Evolutionary conservation across 2,113 vertebrate genomes (phyloP), one percentile per base, ranked within the genome.

Genomic region (Neomonachus schauinslandi): DNA sequence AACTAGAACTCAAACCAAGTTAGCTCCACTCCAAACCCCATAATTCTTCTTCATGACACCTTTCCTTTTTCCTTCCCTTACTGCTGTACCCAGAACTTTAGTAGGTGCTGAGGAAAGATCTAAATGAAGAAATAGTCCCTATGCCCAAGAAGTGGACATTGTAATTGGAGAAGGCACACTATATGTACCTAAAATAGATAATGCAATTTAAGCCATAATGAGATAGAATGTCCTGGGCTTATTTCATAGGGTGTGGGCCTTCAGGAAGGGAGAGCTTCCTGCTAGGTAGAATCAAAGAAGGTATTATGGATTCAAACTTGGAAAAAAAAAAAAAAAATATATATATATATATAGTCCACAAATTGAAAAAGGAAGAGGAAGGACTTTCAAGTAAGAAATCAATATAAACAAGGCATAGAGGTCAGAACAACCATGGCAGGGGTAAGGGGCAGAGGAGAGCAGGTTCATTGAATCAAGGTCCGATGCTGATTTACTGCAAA

Each of bases 211-310:
- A 84, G 21, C 51, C 8, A 12, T 26, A 69, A 24, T 49, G 31
- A 83, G 57, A 69, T 4, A n/a, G 4, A n/a, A 9, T 39, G 46
- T 15, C 53, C 46, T 82, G 74, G 74, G 14, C 26, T 81, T 21
- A 10, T 3, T 1, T 1, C 14, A n/a, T 6, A 7, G 24, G 1
- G 7, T 13, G 2, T 69, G 36, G 19, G 4, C 24, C 26, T 83
- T 65, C 5, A 11, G 19, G 28, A 92, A 67, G 16, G 28, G 26
- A 87, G 49, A n/a, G 21, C 61, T 72, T 91, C 59, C 65, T 61
- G 15, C 77, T 82, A 49, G 39, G 16, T 14, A 63, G n/a, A 95
- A 18, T 71, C 89, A 85, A 21, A 59, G 39, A 76, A 87, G 39
- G 8, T 21, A n/a, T 7, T 67, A 10, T 51, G 49, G 26, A 5